Evolutionary conservation across 2,797 vertebrate genomes (phyloP).

Genomic region (Sebastolobus alascanus): DNA sequence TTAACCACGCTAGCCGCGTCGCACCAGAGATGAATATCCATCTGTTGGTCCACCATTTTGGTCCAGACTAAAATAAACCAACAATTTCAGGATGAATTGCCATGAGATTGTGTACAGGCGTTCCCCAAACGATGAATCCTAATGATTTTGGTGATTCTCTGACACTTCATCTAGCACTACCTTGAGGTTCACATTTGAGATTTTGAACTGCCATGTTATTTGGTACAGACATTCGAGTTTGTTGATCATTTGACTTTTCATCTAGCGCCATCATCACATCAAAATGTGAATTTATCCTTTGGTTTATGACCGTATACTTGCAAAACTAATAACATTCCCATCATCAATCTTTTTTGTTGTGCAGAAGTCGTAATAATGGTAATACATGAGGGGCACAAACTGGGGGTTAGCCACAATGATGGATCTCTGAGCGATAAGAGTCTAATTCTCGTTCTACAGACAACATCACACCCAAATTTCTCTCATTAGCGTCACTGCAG

Average conservation of each 20-base stretch:
- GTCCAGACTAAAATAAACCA: background rate
- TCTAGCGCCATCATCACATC: background rate
- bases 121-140: too few relatives aligned
- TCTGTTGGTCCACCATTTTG: background rate
- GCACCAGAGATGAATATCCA: background rate
- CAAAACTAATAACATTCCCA: background rate
- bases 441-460: background rate
- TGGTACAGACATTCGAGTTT: background rate
- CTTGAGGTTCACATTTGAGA: background rate
- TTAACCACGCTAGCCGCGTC: background rate
- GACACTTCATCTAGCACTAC: background rate
- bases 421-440: background rate
- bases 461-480: background rate
- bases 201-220: background rate
- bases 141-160: background rate
- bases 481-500: background rate
- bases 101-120: background rate
- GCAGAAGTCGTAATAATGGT: background rate
- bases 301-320: background rate
- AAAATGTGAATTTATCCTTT: background rate
- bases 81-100: background rate
- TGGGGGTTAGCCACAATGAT: background rate
- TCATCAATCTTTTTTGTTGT: background rate
- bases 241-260: background rate
- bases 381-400: background rate